These are phyloP conservation scores for Venturia canescens DNA, from an alignment of 1,140 invertebrate species.

Conservation along the genomic window DNA sequence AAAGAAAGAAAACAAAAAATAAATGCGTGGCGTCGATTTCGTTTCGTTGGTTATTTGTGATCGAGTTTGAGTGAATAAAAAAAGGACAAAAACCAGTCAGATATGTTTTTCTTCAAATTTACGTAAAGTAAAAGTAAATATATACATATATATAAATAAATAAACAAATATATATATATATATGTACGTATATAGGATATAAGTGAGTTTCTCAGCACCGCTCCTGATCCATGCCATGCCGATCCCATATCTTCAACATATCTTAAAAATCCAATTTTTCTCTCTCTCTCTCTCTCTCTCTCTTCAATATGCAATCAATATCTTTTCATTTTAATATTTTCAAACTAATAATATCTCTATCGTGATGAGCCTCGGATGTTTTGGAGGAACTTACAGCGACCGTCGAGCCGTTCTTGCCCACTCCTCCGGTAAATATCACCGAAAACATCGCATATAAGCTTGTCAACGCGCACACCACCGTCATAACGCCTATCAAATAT, in stretches of 20 bases:
- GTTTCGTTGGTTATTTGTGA: too few species aligned
- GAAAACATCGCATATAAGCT: conserved; percentile 83
- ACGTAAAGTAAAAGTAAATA: too few species aligned
- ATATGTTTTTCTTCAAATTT: too few species aligned
- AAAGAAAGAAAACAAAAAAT: too few species aligned
- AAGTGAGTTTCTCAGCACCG: conserved; percentile 22
- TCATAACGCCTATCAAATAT: conserved; percentile 85
- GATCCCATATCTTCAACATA: conserved; percentile 59
- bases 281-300: conserved; percentile 23
- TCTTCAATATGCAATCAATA: too few species aligned
- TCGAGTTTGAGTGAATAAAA: too few species aligned
- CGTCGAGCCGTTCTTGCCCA: conserved; percentile 95
- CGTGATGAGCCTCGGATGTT: conserved; percentile 76
- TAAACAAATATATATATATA: too few species aligned
- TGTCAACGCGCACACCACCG: conserved; percentile 82
- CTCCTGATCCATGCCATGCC: conserved; percentile 75
- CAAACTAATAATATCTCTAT: conserved; percentile 64
- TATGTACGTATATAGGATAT: not conserved
- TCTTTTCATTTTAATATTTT: conserved; percentile 51
- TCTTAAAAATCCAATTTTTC: conserved; percentile 45
- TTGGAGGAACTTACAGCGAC: conserved; percentile 87
- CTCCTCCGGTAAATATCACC: conserved; percentile 91
- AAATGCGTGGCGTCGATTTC: too few species aligned
- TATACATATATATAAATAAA: too few species aligned
- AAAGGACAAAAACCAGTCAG: too few species aligned